Evolutionary conservation across 2,797 vertebrate species (phyloP).

Genomic region (Threskiornis aethiopicus): DNA sequence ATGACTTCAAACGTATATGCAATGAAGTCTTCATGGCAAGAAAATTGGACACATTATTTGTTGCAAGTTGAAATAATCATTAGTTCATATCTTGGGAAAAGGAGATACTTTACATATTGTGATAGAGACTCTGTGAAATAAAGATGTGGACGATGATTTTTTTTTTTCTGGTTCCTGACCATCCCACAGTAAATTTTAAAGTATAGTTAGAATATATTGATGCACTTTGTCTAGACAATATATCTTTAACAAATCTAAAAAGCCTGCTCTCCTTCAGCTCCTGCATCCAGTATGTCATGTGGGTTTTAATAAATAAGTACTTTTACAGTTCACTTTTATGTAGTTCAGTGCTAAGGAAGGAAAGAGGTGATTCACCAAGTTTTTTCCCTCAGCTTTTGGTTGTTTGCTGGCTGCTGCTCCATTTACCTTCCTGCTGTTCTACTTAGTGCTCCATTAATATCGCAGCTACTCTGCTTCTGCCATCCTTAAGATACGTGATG

Average conservation of each 20-base stretch:
- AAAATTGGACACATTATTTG: neutral
- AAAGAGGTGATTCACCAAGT: neutral
- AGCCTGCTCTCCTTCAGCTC: neutral
- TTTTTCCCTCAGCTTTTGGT: neutral
- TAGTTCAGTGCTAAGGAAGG: neutral
- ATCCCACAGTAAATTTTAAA: neutral
- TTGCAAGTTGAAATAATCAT: neutral
- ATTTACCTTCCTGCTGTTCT: neutral
- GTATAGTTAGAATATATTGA: neutral
- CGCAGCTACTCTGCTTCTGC: neutral
- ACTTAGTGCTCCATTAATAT: neutral
- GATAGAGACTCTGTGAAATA: neutral
- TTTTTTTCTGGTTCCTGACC: neutral
- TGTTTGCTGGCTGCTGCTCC: neutral
- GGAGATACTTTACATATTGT: neutral
- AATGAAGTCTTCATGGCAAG: neutral
- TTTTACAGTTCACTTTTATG: neutral
- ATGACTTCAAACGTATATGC: neutral
- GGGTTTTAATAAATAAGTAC: neutral
- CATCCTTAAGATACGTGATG: neutral
- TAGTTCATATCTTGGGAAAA: neutral
- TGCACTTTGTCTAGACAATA: neutral
- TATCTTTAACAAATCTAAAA: neutral
- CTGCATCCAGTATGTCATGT: neutral
- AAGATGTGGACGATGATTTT: no score